Percentiles rank a stretch among this genome's conserved stretches.
phyloP scores from a whole-genome alignment of 1,140 invertebrate genomes.

The Pachyrhynchus sulphureomaculatus region DNA sequence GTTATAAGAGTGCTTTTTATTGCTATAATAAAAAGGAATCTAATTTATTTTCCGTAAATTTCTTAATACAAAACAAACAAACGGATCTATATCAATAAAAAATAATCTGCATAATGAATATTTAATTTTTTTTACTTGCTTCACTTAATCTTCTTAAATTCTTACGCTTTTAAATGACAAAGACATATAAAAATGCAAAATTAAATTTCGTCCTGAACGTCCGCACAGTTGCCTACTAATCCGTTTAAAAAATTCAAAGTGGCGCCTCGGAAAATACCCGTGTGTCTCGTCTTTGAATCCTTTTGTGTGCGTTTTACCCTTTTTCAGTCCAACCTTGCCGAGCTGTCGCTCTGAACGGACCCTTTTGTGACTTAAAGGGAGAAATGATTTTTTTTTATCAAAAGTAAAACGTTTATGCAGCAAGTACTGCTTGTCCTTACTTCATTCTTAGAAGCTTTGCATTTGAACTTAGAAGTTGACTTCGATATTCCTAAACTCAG shows the following conservation, averaged over 20 bases:
- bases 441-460: background rate
- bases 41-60: too few relatives aligned
- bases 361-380: conserved; percentile 27
- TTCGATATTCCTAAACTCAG: too few relatives aligned
- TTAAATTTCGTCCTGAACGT: conserved; percentile 5
- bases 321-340: conserved; percentile 31
- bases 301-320: conserved; percentile 39
- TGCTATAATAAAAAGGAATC: too few relatives aligned
- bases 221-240: conserved; percentile 29
- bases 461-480: too few relatives aligned
- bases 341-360: conserved; percentile 39
- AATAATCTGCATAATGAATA: too few relatives aligned
- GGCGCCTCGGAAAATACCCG: conserved; percentile 34
- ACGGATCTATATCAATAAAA: too few relatives aligned
- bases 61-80: too few relatives aligned
- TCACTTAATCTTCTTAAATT: conserved; percentile 19
- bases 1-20: too few relatives aligned
- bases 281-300: conserved; percentile 40
- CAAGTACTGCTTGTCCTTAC: conserved; percentile 19
- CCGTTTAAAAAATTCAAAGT: conserved; percentile 32
- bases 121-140: too few relatives aligned
- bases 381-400: conserved; percentile 19
- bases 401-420: conserved; percentile 25
- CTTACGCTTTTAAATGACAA: conserved; percentile 8
- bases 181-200: conserved; percentile 17